Base-by-base conservation (phyloP, 2,797 vertebrate genomes). In the Crenichthys baileyi region DNA sequence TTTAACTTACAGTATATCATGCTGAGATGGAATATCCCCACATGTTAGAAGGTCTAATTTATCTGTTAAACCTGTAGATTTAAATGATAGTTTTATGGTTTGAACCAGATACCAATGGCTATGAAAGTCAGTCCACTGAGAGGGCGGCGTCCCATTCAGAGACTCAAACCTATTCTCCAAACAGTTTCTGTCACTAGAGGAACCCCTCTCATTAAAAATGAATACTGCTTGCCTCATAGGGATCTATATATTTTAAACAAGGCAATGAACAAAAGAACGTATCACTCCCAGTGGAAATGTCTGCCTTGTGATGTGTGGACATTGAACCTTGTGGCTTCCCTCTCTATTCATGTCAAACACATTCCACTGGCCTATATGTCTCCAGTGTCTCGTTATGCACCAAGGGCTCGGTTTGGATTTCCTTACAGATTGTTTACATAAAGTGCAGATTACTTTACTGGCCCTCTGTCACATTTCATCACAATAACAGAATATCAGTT, bases 361-460 rank as follows among this genome's bases (percentile, higher is more conserved):
- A 75, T 76, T 76, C 26, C 65, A 61, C 80, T 83, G 78, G 79
- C 78, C 79, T 75, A n/a, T 18, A 29, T 72, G 81, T 90, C 67
- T 91, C 84, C 83, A 84, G 81, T 90, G 79, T 90, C 92, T 73
- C 15, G 31, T 74, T 83, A 58, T 79, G 56, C 74, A 22, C 50
- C 56, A 5, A 39, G 50, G 20, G 72, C 70, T 55, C 1, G 80
- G 91, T 87, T 87, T 89, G 81, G 85, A 88, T 95, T 94, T 91
- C 92, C 78, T 90, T 80, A 83, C 80, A 84, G 83, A 83, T 75
- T 91, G 88, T 92, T 92, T 94, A 89, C 93, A 91, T 86, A 61
- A 72, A 78, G 68, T 87, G 79, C 90, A 92, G 93, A 83, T 92
- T 91, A 93, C 79, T 79, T 78, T 63, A 65, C 44, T 36, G 6